Conservation (phyloP, 2,113 vertebrate genomes). For the zebrafish (Danio rerio) region DNA sequence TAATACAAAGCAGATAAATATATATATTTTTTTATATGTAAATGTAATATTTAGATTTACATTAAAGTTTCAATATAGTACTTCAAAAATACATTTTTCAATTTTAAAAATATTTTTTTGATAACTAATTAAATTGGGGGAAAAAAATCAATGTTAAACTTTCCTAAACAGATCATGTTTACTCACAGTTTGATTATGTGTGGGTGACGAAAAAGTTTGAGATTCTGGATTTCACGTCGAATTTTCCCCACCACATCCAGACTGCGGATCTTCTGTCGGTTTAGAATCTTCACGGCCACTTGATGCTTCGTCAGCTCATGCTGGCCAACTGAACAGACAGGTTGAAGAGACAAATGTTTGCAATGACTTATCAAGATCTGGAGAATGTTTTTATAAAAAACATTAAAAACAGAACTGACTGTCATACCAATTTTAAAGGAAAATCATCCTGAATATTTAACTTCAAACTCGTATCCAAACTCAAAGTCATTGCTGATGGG, state of each 20-base stretch:
- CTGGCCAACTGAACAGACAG: conserved; percentile 84
- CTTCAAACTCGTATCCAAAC: background rate
- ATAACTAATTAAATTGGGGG: too few relatives aligned
- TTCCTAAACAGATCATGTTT: conserved; percentile 52
- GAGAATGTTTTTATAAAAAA: background rate
- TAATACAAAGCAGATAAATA: too few relatives aligned
- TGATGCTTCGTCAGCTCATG: conserved; percentile 98
- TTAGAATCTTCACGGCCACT: conserved; percentile 97
- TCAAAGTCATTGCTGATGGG: background rate
- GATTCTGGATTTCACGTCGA: conserved; percentile 96
- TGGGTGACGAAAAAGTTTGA: conserved; percentile 97
- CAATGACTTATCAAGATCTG: background rate
- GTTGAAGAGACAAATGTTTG: background rate
- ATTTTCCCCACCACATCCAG: conserved; percentile 98
- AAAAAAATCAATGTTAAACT: too few relatives aligned
- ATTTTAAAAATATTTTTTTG: too few relatives aligned
- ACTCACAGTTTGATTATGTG: conserved; percentile 99
- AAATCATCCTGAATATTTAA: background rate
- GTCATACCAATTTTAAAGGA: background rate
- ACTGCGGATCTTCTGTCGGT: conserved; percentile 98
- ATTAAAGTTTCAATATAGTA: too few relatives aligned
- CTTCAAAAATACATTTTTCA: too few relatives aligned
- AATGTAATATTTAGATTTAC: too few relatives aligned
- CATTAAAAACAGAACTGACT: background rate
- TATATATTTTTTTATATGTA: too few relatives aligned